Evolutionary conservation across 2,888 invertebrate genomes (phyloP), one percentile per base, ranked within the genome.

Genomic region (Melanargia galathea): DNA sequence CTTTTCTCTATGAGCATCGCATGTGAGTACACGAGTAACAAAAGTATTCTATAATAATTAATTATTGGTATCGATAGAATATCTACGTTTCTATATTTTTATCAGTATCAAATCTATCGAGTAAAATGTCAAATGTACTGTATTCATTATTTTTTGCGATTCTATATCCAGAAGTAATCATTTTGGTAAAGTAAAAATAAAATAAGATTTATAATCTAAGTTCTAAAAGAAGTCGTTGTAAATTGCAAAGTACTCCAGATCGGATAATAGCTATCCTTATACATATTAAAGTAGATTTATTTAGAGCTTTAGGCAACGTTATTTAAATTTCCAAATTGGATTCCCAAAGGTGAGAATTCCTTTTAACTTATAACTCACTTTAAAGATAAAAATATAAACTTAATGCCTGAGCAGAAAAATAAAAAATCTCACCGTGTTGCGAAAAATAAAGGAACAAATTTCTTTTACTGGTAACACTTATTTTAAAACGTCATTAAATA

Each of bases 221-320:
- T 58, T 63, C 51, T 63, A 63, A 59, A 61, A 40, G 40, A 45
- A 54, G 58, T 67, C 67, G 67, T 67, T 67, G 67, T 67, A 63
- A 55, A 26, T 26, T 46, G 22, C 33, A 38, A 45, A 43, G 18
- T 30, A 56, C 22, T 55, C 24, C 13, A 55, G 22, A 45, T 45
- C 6, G 18, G 18, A 56, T 43, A 7, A 30, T 18, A 45, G 13
- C 7, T 10, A 45, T 26, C 13, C 6, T 13, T 56, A 56, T 49
- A 49, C 22, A 38, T 38, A n/a, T 26, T 16, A 30, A 48, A 26
- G 18, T 35, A 33, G 26, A 57, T 46, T 58, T 45, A 35, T 22
- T 49, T 30, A 54, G 20, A 48, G 48, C 40, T 48, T 55, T 38
- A 64, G 63, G 46, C 63, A 11, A 43, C 59, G 54, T 65, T 64